Evolutionary conservation across 2,888 invertebrate species (phyloP).

Genomic region (Busseola fusca): DNA sequence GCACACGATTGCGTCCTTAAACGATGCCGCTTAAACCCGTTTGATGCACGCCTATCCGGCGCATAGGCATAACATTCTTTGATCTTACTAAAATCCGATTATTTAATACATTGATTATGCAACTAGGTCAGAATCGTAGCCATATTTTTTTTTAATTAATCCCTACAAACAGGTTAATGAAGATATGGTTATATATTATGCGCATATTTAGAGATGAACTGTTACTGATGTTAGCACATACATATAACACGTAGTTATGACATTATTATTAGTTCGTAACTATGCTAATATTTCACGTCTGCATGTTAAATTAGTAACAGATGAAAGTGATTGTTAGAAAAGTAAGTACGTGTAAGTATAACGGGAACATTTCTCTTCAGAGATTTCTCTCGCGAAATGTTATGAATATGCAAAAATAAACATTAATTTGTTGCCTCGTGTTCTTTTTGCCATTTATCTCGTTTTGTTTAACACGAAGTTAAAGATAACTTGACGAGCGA

Average conservation of each 20-base stretch:
- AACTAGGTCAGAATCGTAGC: conserved; percentile 44
- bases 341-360: conserved; percentile 29
- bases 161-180: conserved; percentile 51
- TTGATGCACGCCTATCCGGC: conserved; percentile 51
- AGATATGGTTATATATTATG: conserved; percentile 37
- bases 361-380: conserved; percentile 54
- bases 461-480: conserved; percentile 60
- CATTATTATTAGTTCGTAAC: conserved; percentile 22
- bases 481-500: conserved; percentile 44
- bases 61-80: conserved; percentile 39
- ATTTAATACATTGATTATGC: conserved; percentile 46
- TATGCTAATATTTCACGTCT: conserved; percentile 42
- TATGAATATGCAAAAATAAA: conserved; percentile 63
- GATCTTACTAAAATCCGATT: conserved; percentile 31
- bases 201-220: conserved; percentile 30
- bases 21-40: conserved; percentile 65
- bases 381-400: conserved; percentile 59
- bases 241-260: conserved; percentile 34
- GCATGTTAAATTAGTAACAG: conserved; percentile 43
- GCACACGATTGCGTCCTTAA: conserved; percentile 66
- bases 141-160: conserved; percentile 48
- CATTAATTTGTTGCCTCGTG: conserved; percentile 56
- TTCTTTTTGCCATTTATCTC: conserved; percentile 54
- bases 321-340: conserved; percentile 59
- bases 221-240: conserved; percentile 44